A percentile compares a stretch with the other conserved stretches of the same genome.
phyloP scores from a whole-genome alignment of 2,113 vertebrate genomes.

The rat (Rattus norvegicus) region DNA sequence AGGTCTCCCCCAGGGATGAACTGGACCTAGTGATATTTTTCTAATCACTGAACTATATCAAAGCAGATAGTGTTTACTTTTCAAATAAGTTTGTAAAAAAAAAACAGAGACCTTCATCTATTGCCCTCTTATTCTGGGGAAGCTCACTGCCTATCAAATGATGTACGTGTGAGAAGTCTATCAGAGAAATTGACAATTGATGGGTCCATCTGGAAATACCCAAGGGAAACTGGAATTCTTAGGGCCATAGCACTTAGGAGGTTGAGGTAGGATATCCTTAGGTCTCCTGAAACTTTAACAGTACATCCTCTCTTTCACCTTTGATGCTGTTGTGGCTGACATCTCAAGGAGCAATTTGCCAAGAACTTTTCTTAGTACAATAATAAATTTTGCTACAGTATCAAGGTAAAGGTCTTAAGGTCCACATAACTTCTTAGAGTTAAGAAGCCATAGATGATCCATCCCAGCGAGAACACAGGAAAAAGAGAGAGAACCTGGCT shows the following conservation, averaged over 20 bases:
- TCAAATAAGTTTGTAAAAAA: too few species aligned
- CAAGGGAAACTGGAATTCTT: neutral
- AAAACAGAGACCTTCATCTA: too few species aligned
- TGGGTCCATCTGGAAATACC: too few species aligned
- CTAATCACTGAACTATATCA: too few species aligned
- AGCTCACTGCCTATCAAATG: too few species aligned
- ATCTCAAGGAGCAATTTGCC: neutral
- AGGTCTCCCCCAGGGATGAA: neutral
- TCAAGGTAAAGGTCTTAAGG: neutral
- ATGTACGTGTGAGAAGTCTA: too few species aligned
- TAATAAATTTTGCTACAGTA: neutral
- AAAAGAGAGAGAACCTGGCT: neutral
- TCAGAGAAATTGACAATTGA: too few species aligned
- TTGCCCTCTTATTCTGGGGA: too few species aligned
- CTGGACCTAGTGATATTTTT: too few species aligned
- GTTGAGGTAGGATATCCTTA: too few species aligned
- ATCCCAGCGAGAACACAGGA: neutral
- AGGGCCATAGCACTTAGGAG: too few species aligned
- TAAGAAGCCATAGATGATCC: neutral
- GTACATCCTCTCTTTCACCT: neutral
- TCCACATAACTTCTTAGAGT: neutral
- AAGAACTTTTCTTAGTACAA: neutral
- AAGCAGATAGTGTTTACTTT: too few species aligned
- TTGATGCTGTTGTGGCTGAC: neutral
- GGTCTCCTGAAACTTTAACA: neutral